These are phyloP conservation scores for Grapholita molesta DNA, from an alignment of 1,140 invertebrate species.

Conservation along the genomic window DNA sequence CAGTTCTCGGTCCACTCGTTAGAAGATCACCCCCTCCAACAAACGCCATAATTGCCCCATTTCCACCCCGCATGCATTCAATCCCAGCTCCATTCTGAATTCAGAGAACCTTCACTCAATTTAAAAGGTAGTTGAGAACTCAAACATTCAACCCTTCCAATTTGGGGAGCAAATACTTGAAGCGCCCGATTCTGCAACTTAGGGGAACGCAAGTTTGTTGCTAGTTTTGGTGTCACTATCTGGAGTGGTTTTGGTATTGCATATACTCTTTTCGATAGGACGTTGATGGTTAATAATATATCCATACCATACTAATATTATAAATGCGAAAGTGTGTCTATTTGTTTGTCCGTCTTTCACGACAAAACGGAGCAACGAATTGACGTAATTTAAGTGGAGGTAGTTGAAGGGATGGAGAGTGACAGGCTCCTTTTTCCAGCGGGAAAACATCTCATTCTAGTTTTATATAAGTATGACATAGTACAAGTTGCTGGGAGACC, in stretches of 20 bases:
- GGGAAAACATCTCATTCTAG: too few species aligned
- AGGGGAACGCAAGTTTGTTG: neutral
- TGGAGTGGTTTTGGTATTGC: neutral
- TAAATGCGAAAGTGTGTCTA: too few species aligned
- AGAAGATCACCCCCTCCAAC: neutral
- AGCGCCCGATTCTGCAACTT: neutral
- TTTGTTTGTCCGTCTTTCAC: too few species aligned
- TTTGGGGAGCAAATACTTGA: conserved; percentile 7
- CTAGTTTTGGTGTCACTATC: neutral
- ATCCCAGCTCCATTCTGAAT: neutral
- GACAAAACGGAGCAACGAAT: too few species aligned
- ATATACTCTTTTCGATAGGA: too few species aligned
- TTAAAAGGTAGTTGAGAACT: conserved; percentile 16
- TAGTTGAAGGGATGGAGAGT: too few species aligned
- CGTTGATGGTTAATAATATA: too few species aligned
- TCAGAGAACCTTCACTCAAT: conserved; percentile 7
- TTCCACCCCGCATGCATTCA: conserved; percentile 8
- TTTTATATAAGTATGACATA: too few species aligned
- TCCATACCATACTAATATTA: too few species aligned
- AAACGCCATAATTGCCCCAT: neutral
- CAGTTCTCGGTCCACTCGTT: neutral
- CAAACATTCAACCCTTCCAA: conserved; percentile 15
- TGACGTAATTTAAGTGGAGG: too few species aligned
- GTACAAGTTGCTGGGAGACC: neutral
- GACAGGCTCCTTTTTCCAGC: too few species aligned